These are phyloP conservation scores for Clivina fossor DNA, from an alignment of 2,888 invertebrate genomes.

Conservation along the genomic window DNA sequence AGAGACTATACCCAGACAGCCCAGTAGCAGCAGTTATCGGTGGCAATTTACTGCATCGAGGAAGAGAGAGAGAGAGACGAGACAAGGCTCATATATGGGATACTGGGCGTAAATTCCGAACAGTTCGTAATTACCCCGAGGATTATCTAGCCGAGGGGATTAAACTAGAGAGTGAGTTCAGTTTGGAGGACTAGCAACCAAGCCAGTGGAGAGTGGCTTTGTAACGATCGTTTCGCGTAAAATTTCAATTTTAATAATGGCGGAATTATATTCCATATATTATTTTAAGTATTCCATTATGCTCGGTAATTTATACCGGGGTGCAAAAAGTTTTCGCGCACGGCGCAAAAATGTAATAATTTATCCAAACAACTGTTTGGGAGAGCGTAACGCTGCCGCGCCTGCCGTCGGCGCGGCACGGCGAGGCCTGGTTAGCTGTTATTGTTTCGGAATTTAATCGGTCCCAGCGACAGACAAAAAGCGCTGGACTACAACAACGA, in stretches of 20 bases:
- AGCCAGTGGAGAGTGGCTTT: neutral
- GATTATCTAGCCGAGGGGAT: conserved; percentile 19
- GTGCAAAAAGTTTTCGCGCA: conserved; percentile 18
- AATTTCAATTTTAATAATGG: conserved; percentile 21
- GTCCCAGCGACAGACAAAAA: conserved; percentile 12
- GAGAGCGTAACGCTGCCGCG: no score
- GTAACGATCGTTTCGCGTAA: conserved; percentile 11
- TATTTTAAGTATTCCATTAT: conserved; percentile 25
- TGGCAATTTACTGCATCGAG: no score
- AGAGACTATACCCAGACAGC: no score
- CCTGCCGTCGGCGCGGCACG: no score
- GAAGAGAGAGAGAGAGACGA: no score
- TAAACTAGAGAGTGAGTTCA: no score
- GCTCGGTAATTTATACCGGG: conserved; percentile 10
- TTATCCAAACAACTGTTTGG: conserved; percentile 6
- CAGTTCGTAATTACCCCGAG: conserved; percentile 16
- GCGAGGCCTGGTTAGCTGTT: no score
- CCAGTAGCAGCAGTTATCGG: no score
- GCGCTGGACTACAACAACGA: no score
- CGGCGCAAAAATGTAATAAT: conserved; percentile 20
- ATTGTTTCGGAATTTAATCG: conserved; percentile 28
- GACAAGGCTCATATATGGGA: no score
- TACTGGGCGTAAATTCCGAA: neutral
- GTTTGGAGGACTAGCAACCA: no score
- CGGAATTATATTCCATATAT: conserved; percentile 16